phyloP scores from a whole-genome alignment of 2,113 vertebrate species.

The Atlantisia rogersi region DNA sequence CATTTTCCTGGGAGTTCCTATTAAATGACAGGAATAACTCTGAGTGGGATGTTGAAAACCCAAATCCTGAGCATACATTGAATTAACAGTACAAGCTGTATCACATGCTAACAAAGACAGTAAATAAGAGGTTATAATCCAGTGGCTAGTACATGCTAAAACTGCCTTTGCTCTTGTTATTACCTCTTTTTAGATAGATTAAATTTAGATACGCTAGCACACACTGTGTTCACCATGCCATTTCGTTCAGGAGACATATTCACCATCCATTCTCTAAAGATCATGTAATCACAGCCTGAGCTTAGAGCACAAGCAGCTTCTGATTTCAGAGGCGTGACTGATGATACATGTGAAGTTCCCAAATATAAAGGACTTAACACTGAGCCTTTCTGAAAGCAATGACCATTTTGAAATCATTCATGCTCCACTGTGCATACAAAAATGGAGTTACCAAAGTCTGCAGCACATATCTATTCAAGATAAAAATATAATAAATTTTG shows the following conservation, averaged over 20 bases:
- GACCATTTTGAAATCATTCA: accelerated
- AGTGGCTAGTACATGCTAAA: neutral
- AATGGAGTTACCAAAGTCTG: neutral
- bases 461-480: neutral
- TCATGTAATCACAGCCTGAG: neutral
- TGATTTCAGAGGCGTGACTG: neutral
- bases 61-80: neutral
- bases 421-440: neutral
- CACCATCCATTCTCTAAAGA: neutral
- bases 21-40: neutral
- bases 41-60: neutral
- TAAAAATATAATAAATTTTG: neutral
- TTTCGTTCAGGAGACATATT: neutral
- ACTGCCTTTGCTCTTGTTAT: neutral
- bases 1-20: neutral
- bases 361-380: neutral
- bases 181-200: neutral
- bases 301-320: neutral
- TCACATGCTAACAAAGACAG: neutral
- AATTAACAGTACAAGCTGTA: neutral
- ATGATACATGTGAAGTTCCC: neutral
- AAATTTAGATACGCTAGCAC: neutral
- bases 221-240: neutral
- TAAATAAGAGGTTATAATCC: neutral
- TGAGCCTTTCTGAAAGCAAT: neutral